Conservation (phyloP, 1,140 invertebrate species). For the Drosophila fuyamai region DNA sequence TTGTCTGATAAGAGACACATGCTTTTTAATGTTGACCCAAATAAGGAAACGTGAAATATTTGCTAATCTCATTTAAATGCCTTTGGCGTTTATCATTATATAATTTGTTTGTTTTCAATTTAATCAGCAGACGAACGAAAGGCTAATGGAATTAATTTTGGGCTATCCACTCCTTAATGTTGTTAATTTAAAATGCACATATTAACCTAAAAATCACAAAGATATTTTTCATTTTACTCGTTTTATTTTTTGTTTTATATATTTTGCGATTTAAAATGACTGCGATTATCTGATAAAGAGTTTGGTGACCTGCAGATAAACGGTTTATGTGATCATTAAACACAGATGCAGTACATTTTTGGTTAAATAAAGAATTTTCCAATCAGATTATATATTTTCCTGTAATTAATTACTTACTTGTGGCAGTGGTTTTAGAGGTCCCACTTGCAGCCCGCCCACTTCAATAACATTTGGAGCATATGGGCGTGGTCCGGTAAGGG, state of each 20-base stretch:
- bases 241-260: background rate
- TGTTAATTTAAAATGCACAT: conserved; percentile 11
- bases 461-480: conserved; percentile 86
- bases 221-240: background rate
- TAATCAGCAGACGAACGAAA: background rate
- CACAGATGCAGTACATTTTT: background rate
- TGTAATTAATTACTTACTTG: conserved; percentile 66
- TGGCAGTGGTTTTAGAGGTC: conserved; percentile 83
- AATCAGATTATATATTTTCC: too few species aligned
- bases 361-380: too few species aligned
- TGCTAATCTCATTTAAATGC: conserved; percentile 2
- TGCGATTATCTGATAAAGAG: background rate
- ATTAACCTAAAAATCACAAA: background rate
- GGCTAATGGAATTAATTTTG: background rate
- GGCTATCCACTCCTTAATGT: background rate
- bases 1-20: background rate
- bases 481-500: conserved; percentile 85
- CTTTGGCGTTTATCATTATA: background rate
- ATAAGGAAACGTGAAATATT: conserved; percentile 3
- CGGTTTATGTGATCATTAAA: background rate
- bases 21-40: conserved; percentile 11
- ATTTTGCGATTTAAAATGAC: background rate
- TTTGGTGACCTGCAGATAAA: conserved; percentile 6
- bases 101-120: conserved; percentile 1
- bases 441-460: conserved; percentile 86